Evolutionary conservation across 92 coral and sea anemone genomes (phyloP).

Genomic region (Epizoanthus scotinus): DNA sequence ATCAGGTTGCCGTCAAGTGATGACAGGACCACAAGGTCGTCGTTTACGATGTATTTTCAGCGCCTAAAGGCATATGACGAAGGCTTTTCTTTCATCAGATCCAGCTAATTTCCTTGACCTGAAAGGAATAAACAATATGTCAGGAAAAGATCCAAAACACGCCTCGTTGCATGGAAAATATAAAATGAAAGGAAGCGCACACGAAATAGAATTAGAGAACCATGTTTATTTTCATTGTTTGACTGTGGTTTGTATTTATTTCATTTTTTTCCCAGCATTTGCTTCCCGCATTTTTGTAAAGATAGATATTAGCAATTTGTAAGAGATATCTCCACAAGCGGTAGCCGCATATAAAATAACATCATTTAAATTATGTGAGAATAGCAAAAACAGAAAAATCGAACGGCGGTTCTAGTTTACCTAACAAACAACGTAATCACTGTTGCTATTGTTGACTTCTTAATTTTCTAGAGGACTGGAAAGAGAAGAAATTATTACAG

Average conservation of each 20-base stretch:
- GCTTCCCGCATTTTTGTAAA: constrained; percentile 2
- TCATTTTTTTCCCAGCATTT: background rate
- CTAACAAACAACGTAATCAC: too few species aligned
- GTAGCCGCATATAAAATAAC: background rate
- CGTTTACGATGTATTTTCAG: constrained; percentile 18
- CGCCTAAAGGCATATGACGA: constrained; percentile 21
- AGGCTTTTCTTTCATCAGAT: constrained; percentile 11
- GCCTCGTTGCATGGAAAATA: too few species aligned
- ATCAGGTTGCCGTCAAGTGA: background rate
- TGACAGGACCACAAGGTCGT: background rate
- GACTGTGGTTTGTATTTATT: background rate
- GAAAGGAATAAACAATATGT: constrained; percentile 6
- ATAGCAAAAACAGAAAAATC: background rate
- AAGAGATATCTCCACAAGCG: background rate
- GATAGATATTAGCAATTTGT: constrained; percentile 11
- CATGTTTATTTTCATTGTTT: background rate
- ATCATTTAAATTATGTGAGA: background rate
- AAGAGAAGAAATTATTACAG: background rate
- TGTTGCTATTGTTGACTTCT: background rate
- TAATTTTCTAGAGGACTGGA: background rate
- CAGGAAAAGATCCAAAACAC: background rate
- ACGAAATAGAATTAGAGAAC: background rate
- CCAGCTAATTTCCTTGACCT: constrained; percentile 7
- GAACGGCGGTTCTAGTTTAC: background rate
- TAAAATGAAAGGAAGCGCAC: background rate